Evolutionary conservation across 2,888 invertebrate species (phyloP).

Genomic region (Platerodrilus igneus): DNA sequence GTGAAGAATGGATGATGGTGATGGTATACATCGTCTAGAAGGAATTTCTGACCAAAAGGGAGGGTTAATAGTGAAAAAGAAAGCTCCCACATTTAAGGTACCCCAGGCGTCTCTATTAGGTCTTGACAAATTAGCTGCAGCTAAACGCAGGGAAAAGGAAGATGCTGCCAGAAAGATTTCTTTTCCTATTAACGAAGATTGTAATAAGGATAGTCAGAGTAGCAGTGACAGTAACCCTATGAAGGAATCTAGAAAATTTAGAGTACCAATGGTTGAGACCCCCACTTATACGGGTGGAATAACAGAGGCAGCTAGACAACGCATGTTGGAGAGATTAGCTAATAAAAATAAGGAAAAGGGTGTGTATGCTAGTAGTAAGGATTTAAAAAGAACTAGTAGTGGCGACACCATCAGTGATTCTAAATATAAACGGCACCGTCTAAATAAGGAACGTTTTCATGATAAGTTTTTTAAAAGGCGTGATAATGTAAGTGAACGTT

Average conservation of each 20-base stretch:
- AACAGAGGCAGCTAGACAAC: slow-evolving; percentile 69
- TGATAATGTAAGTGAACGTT: slow-evolving; percentile 31
- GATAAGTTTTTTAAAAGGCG: slow-evolving; percentile 34
- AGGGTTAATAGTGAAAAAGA: slow-evolving; percentile 69
- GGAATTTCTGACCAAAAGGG: slow-evolving; percentile 61
- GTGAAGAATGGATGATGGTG: slow-evolving; percentile 51
- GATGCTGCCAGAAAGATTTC: slow-evolving; percentile 62
- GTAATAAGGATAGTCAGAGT: slow-evolving; percentile 43
- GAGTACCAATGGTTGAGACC: slow-evolving; percentile 79
- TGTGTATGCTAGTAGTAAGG: slow-evolving; percentile 64
- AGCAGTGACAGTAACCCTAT: slow-evolving; percentile 38
- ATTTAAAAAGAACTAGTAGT: slow-evolving; percentile 43
- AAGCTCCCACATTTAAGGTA: slow-evolving; percentile 67
- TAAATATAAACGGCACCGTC: slow-evolving; percentile 33
- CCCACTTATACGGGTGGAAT: slow-evolving; percentile 94
- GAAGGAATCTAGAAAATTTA: slow-evolving; percentile 60
- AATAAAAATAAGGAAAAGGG: slow-evolving; percentile 62
- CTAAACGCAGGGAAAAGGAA: slow-evolving; percentile 59
- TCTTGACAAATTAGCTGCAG: slow-evolving; percentile 79
- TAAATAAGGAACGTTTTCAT: slow-evolving; percentile 42
- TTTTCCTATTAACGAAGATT: slow-evolving; percentile 55
- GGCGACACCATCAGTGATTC: slow-evolving; percentile 37
- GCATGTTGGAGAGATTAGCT: slow-evolving; percentile 61
- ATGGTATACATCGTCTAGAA: slow-evolving; percentile 66
- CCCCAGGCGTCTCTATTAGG: slow-evolving; percentile 75